These are phyloP conservation scores for Axea sp. DNA, from an alignment of 2,888 invertebrate genomes.

Conservation along the genomic window DNA sequence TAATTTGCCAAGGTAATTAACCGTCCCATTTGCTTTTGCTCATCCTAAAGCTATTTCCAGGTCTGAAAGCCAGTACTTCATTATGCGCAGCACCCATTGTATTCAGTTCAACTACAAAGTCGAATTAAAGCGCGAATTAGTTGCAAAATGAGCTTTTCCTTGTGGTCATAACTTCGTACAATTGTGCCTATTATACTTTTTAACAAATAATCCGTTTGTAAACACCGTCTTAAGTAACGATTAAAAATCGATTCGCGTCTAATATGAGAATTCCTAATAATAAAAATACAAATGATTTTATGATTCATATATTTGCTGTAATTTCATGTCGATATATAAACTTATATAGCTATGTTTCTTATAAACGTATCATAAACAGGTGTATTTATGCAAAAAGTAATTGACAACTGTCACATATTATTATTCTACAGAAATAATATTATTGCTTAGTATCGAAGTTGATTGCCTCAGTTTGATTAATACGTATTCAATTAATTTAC, in stretches of 20 bases:
- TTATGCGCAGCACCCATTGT: constrained; percentile 75
- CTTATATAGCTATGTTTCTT: too few species aligned
- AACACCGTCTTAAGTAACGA: constrained; percentile 6
- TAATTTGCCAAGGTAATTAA: constrained; percentile 78
- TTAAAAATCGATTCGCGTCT: background rate
- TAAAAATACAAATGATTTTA: too few species aligned
- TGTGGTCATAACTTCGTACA: constrained; percentile 4
- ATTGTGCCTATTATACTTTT: constrained; percentile 7
- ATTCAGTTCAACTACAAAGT: constrained; percentile 67
- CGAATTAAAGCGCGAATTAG: constrained; percentile 46
- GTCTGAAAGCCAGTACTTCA: constrained; percentile 72
- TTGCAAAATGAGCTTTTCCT: constrained; percentile 31
- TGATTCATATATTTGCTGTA: too few species aligned
- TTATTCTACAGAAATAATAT: background rate
- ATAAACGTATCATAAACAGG: too few species aligned
- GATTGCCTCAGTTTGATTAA: constrained; percentile 6
- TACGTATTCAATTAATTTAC: constrained; percentile 22
- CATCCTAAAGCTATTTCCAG: constrained; percentile 70
- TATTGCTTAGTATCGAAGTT: background rate
- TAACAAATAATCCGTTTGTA: constrained; percentile 9
- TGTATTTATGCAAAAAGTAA: too few species aligned
- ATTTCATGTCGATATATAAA: too few species aligned
- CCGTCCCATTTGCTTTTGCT: constrained; percentile 72
- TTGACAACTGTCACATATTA: background rate
- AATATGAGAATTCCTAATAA: background rate